Percentiles rank a stretch among this genome's conserved stretches.
phyloP scores from a whole-genome alignment of 2,113 vertebrate species.

The Agapornis roseicollis region DNA sequence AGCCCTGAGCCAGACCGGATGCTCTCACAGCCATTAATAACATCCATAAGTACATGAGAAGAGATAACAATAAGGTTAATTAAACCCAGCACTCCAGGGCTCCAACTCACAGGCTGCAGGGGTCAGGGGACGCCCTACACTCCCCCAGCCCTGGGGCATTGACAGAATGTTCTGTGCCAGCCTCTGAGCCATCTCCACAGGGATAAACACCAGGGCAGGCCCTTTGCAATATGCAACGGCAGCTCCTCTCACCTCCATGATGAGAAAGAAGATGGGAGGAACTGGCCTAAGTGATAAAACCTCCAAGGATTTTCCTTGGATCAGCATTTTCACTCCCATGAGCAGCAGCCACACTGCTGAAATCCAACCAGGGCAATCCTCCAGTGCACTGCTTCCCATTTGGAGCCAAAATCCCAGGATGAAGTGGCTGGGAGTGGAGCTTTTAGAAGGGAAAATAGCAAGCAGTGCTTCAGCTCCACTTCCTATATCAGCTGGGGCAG shows the following conservation, averaged over 20 bases:
- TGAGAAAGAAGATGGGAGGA: not conserved
- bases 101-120: not conserved
- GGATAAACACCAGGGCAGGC: not conserved
- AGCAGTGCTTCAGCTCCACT: rapidly evolving
- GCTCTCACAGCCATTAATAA: constrained; percentile 41
- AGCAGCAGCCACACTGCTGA: not conserved
- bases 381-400: rapidly evolving
- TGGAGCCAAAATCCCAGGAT: not conserved
- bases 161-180: not conserved
- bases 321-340: not conserved
- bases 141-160: not conserved
- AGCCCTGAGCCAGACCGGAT: not conserved
- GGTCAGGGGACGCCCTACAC: rapidly evolving
- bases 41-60: not conserved
- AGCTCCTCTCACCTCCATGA: not conserved
- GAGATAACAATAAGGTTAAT: constrained; percentile 24
- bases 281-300: not conserved
- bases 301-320: not conserved
- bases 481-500: not conserved
- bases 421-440: rapidly evolving
- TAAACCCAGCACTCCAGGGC: not conserved
- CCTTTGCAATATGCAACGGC: rapidly evolving
- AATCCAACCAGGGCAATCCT: not conserved
- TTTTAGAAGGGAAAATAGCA: not conserved
- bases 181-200: not conserved